phyloP scores from a whole-genome alignment of 2,797 vertebrate species.

The Furcifer pardalis region DNA sequence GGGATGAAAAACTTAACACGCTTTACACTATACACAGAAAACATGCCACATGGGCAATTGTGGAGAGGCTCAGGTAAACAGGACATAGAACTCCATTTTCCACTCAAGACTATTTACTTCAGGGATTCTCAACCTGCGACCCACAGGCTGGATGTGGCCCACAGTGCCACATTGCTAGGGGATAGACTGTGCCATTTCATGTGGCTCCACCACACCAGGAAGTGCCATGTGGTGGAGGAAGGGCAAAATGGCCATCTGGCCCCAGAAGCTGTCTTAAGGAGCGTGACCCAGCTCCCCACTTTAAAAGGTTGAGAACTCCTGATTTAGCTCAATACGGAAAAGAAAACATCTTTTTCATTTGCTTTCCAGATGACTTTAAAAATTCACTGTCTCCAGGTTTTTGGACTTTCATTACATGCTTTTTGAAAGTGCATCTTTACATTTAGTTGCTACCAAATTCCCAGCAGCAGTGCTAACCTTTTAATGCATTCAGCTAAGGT shows the following conservation, averaged over 20 bases:
- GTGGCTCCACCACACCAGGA: too few species aligned
- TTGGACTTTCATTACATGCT: not conserved
- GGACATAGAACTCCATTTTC: not conserved
- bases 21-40: not conserved
- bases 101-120: slow-evolving; percentile 20
- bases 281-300: too few species aligned
- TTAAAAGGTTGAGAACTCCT: too few species aligned
- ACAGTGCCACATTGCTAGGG: too few species aligned
- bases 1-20: not conserved
- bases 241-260: too few species aligned
- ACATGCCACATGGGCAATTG: not conserved
- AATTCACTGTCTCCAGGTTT: not conserved
- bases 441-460: not conserved
- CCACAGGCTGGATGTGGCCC: too few species aligned
- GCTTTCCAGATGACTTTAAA: not conserved
- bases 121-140: too few species aligned
- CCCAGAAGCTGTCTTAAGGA: too few species aligned
- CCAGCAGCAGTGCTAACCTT: slow-evolving; percentile 4
- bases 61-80: not conserved
- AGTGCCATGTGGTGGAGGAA: too few species aligned
- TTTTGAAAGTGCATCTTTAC: slow-evolving; percentile 26
- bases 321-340: too few species aligned
- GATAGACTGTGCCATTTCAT: too few species aligned
- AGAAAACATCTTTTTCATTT: not conserved
- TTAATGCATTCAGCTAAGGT: slow-evolving; percentile 37